Percentiles rank a stretch among this genome's conserved stretches.
phyloP scores from a whole-genome alignment of 2,797 vertebrate genomes.

The Pseudocheirus occidentalis region DNA sequence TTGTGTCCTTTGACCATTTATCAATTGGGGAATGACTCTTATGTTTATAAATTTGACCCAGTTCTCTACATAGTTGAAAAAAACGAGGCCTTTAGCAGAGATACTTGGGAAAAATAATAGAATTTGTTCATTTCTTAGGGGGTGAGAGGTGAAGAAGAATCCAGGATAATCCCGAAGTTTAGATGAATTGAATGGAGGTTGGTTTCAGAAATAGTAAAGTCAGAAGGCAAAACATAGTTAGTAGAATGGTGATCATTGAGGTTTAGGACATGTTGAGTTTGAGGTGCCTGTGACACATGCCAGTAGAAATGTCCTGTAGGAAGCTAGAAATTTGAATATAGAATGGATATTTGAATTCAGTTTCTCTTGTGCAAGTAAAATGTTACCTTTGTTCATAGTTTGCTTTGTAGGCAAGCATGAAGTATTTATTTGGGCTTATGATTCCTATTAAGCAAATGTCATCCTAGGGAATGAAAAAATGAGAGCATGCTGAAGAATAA shows the following conservation, averaged over 20 bases:
- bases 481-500: neutral
- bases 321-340: neutral
- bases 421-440: constrained; percentile 38
- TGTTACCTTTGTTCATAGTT: constrained; percentile 57
- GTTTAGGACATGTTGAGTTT: neutral
- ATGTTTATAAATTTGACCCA: neutral
- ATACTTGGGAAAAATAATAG: neutral
- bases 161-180: neutral
- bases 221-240: neutral
- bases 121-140: neutral
- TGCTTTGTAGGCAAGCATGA: constrained; percentile 24
- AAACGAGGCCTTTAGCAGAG: neutral
- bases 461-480: neutral
- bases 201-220: neutral
- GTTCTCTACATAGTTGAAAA: neutral
- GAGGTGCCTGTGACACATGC: neutral
- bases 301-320: neutral
- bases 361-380: constrained; percentile 31
- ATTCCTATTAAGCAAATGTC: constrained; percentile 25
- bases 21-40: neutral
- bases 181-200: neutral
- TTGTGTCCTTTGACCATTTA: neutral
- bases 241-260: neutral
- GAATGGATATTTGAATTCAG: constrained; percentile 48
- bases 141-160: neutral